These are phyloP conservation scores for Agriotes lineatus DNA, from an alignment of 2,888 invertebrate genomes.

Conservation along the genomic window DNA sequence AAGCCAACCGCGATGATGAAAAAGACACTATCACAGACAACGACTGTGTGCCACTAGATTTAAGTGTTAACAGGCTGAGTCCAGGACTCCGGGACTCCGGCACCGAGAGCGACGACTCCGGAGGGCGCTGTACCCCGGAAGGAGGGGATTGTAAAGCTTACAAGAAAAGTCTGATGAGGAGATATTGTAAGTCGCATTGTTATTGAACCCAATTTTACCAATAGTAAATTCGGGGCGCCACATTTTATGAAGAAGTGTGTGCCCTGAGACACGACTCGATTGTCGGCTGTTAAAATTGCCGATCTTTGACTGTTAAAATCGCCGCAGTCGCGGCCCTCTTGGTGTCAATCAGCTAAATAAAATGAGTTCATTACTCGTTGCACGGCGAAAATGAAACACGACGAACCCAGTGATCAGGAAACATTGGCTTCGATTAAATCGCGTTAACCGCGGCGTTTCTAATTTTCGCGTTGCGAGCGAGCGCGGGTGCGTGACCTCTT, in stretches of 20 bases:
- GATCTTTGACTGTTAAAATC: slow-evolving; percentile 3
- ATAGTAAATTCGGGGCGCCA: no score
- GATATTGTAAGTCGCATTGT: slow-evolving; percentile 88
- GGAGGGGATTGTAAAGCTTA: slow-evolving; percentile 75
- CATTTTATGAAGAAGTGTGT: no score
- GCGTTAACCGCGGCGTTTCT: slow-evolving; percentile 37
- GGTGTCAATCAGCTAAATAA: slow-evolving; percentile 13
- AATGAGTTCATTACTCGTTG: slow-evolving; percentile 22
- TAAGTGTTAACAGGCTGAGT: slow-evolving; percentile 74
- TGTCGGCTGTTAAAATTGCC: no score
- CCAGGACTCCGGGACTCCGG: slow-evolving; percentile 72
- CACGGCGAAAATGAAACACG: slow-evolving; percentile 11
- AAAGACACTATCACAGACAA: slow-evolving; percentile 60
- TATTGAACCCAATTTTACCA: no score
- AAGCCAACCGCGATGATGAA: slow-evolving; percentile 39
- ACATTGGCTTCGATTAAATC: slow-evolving; percentile 34
- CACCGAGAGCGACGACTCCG: slow-evolving; percentile 86
- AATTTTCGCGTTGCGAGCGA: slow-evolving; percentile 40
- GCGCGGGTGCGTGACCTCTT: slow-evolving; percentile 55
- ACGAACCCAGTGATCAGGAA: slow-evolving; percentile 31
- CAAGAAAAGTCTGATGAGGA: slow-evolving; percentile 93
- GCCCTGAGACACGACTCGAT: no score
- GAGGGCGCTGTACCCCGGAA: slow-evolving; percentile 75
- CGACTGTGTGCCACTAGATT: slow-evolving; percentile 77
- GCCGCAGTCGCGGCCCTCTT: not conserved